Evolutionary conservation across 2,888 invertebrate species (phyloP).

Genomic region (Hypsopygia costalis): DNA sequence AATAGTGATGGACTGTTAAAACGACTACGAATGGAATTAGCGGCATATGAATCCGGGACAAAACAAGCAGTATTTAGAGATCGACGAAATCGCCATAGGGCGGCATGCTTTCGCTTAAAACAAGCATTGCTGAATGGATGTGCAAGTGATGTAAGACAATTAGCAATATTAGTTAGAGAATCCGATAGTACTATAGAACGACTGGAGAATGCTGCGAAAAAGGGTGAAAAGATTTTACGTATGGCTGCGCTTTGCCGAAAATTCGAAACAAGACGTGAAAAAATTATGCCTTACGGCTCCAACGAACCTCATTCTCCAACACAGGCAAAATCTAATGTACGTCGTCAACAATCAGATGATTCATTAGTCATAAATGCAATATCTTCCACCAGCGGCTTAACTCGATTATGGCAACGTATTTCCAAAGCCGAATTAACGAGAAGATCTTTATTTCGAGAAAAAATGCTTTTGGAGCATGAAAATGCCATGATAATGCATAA

Average conservation of each 20-base stretch:
- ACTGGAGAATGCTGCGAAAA: slow-evolving; percentile 56
- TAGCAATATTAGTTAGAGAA: slow-evolving; percentile 47
- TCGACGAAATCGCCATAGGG: slow-evolving; percentile 56
- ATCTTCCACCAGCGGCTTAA: slow-evolving; percentile 51
- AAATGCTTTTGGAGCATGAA: slow-evolving; percentile 51
- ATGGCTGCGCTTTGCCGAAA: slow-evolving; percentile 77
- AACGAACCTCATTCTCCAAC: slow-evolving; percentile 39
- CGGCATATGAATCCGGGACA: slow-evolving; percentile 66
- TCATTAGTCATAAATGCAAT: slow-evolving; percentile 52
- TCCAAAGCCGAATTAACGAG: slow-evolving; percentile 60
- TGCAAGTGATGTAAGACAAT: slow-evolving; percentile 41
- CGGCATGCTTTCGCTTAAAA: slow-evolving; percentile 54
- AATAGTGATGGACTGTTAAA: slow-evolving; percentile 55
- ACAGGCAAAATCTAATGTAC: slow-evolving; percentile 34
- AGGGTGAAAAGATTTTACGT: slow-evolving; percentile 74
- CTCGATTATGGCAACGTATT: slow-evolving; percentile 63
- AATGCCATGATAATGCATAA: slow-evolving; percentile 41
- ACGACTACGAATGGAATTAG: slow-evolving; percentile 52
- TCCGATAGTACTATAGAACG: slow-evolving; percentile 62
- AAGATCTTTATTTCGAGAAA: slow-evolving; percentile 58
- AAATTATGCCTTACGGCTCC: slow-evolving; percentile 60
- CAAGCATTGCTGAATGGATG: slow-evolving; percentile 43
- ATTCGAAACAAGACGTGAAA: slow-evolving; percentile 78
- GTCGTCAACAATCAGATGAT: slow-evolving; percentile 46
- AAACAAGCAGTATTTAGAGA: slow-evolving; percentile 67